Evolutionary conservation across 2,888 invertebrate species (phyloP), one percentile per base, ranked within the genome.

Genomic region (Siphlonurus alternatus): DNA sequence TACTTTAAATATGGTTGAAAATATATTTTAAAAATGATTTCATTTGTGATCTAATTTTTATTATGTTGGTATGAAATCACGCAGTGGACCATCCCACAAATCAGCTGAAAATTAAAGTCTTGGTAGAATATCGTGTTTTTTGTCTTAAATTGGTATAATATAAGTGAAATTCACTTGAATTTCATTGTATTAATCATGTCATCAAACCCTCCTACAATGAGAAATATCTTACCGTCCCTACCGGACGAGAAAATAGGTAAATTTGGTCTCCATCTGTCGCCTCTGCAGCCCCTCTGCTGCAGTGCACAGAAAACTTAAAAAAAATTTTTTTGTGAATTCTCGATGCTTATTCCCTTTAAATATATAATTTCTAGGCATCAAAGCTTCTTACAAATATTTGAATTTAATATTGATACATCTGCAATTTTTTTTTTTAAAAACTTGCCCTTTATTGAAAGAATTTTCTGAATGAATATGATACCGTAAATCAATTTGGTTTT

Each of bases 231-330:
- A 69, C 85, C 86, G 64, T 79, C 83, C 70, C 76, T 90, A 73
- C 88, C 88, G 70, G 90, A 91, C 72, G 90, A 90, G 72, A 91
- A 89, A 81, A 89, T 88, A 74, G 91, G 91, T 90, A 81, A 83
- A 79, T 77, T 66, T 38, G 53, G 51, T 63, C 38, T 23, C 2
- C 2, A 64, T 63, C n/a, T 1, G 22, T 63, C 51, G 59, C 54
- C 53, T n/a, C 24, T 64, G n/a, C n/a, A n/a, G n/a, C n/a, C n/a
- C n/a, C n/a, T n/a, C n/a, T n/a, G n/a, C n/a, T n/a, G n/a, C 25
- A 25, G n/a, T 20, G 63, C 51, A 61, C 53, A 25, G 54, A 64
- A 59, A 64, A 38, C 64, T 63, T 69, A 69, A 71, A 67, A 67
- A 73, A 74, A 74, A 71, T 73, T 74, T 74, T 73, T 74, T 71